Evolutionary conservation across 2,888 invertebrate genomes (phyloP).

Genomic region (Neoaliturus tenellus): DNA sequence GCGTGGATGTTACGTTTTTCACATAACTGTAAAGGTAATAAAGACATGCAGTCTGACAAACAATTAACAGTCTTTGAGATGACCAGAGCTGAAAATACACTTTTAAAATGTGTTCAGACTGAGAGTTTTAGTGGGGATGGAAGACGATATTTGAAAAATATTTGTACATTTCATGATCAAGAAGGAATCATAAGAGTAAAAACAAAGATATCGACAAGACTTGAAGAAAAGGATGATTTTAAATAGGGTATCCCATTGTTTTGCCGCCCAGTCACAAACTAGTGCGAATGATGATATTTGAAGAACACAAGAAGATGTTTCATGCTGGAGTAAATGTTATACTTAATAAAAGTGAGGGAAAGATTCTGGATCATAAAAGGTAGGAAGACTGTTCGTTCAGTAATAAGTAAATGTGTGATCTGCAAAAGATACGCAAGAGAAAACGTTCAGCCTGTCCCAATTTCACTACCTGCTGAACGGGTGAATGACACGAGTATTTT

Average conservation of each 20-base stretch:
- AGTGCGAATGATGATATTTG: not conserved
- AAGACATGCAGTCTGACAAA: not conserved
- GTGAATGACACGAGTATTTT: conserved; percentile 66
- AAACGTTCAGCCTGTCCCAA: conserved; percentile 36
- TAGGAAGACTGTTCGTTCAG: not conserved
- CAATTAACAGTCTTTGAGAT: not conserved
- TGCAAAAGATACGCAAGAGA: conserved; percentile 62
- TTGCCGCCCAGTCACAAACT: not conserved
- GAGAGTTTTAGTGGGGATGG: not conserved
- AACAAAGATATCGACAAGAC: not conserved
- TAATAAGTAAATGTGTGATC: conserved; percentile 50
- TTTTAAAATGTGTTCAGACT: not conserved
- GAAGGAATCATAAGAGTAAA: not conserved
- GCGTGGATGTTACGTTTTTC: conserved; percentile 6
- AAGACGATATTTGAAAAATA: not conserved
- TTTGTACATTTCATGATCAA: not conserved
- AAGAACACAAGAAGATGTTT: not conserved
- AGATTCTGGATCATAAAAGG: conserved; percentile 31
- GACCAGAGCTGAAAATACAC: not conserved
- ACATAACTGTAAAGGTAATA: not conserved
- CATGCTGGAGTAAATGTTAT: conserved; percentile 24
- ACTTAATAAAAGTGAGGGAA: conserved; percentile 26
- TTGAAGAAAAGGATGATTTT: not conserved
- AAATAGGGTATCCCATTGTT: not conserved
- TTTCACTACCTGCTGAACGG: conserved; percentile 65